These are phyloP conservation scores for Vulpes vulpes DNA, from an alignment of 2,113 vertebrate genomes.

Conservation along the genomic window DNA sequence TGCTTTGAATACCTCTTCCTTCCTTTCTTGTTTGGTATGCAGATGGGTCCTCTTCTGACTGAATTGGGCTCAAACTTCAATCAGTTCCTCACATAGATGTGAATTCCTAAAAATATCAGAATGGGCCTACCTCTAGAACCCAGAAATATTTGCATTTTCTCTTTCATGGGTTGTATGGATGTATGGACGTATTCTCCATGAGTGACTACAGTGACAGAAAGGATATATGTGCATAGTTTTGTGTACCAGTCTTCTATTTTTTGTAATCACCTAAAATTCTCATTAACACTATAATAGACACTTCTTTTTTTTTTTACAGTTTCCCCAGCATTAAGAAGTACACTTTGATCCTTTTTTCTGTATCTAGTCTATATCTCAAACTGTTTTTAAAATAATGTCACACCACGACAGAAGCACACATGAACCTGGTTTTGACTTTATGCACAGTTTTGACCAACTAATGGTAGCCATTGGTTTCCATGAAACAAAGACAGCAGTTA, in stretches of 20 bases:
- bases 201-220: conserved; percentile 2
- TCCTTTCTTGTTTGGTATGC: neutral
- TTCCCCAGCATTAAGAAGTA: neutral
- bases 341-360: neutral
- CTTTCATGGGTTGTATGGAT: neutral
- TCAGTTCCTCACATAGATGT: neutral
- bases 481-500: neutral
- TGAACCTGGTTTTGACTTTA: neutral
- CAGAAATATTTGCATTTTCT: conserved; percentile 67
- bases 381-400: neutral
- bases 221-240: conserved; percentile 35
- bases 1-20: neutral
- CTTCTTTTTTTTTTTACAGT: neutral
- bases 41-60: neutral
- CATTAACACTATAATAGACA: neutral
- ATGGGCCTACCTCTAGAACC: neutral
- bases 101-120: conserved; percentile 35
- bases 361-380: neutral
- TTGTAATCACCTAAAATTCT: conserved; percentile 24
- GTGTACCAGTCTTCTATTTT: conserved; percentile 31
- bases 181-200: conserved; percentile 31
- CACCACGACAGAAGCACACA: rapidly evolving
- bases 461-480: neutral
- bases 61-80: neutral
- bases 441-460: neutral